phyloP scores from a whole-genome alignment of 2,113 vertebrate genomes.

The Prionailurus bengalensis region DNA sequence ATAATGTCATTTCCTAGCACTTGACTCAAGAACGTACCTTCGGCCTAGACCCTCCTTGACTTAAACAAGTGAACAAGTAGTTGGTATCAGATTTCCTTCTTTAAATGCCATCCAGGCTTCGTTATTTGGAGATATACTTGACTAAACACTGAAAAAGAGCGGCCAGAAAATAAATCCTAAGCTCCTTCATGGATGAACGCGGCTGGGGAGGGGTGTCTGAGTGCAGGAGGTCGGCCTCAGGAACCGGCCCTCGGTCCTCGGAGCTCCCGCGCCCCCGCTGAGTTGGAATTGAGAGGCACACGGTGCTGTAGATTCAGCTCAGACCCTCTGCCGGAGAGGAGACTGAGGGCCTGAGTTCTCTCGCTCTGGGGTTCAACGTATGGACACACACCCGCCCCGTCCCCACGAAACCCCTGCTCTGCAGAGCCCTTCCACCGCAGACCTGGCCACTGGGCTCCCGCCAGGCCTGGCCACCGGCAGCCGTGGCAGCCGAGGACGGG shows the following conservation, averaged over 20 bases:
- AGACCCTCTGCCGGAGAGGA: neutral
- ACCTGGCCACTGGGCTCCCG: neutral
- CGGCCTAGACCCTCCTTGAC: neutral
- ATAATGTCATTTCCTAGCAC: too few relatives aligned
- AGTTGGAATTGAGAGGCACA: accelerated
- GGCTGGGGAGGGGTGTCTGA: neutral
- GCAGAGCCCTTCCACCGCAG: neutral
- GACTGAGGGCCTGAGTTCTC: neutral
- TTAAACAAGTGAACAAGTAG: neutral
- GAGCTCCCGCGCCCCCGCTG: neutral
- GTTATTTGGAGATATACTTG: neutral
- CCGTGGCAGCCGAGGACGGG: neutral
- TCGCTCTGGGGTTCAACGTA: neutral
- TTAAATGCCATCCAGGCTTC: constrained; percentile 13
- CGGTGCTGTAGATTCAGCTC: neutral
- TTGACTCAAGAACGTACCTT: neutral
- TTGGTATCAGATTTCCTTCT: neutral
- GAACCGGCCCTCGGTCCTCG: neutral
- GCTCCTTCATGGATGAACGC: neutral
- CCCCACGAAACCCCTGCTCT: neutral
- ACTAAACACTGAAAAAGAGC: neutral
- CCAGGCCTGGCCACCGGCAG: neutral
- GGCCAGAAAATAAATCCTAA: neutral
- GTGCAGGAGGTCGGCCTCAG: accelerated
- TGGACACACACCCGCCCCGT: accelerated